Conservation (phyloP, 2,888 invertebrate genomes). For the Lacanobia oleracea region DNA sequence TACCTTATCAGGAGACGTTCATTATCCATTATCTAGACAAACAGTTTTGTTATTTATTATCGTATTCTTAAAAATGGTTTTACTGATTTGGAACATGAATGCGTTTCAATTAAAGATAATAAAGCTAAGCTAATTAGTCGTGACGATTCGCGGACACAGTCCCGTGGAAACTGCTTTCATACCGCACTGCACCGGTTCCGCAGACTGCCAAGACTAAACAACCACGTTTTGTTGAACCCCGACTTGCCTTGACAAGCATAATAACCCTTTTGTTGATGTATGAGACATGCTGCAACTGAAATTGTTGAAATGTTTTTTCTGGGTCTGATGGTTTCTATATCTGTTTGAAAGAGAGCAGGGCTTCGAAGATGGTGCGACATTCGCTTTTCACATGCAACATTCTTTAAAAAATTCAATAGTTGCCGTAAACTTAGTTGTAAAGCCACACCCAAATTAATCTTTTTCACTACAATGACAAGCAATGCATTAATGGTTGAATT, state of each 20-base stretch:
- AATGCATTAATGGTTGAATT: too few relatives aligned
- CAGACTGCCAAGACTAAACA: conserved; percentile 22
- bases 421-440: too few relatives aligned
- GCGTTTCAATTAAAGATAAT: conserved; percentile 63
- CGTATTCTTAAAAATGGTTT: background rate
- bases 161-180: conserved; percentile 61
- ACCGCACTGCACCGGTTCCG: conserved; percentile 62
- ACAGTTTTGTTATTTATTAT: background rate
- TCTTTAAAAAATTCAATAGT: too few relatives aligned
- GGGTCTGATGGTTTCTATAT: too few relatives aligned
- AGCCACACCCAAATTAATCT: too few relatives aligned
- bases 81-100: conserved; percentile 27
- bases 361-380: too few relatives aligned
- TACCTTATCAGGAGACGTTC: conserved; percentile 16
- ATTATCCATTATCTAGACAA: conserved; percentile 17
- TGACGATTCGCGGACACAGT: conserved; percentile 41
- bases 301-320: background rate
- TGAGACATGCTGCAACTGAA: background rate
- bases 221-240: conserved; percentile 49
- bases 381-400: too few relatives aligned
- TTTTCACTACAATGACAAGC: too few relatives aligned
- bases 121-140: conserved; percentile 53
- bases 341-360: too few relatives aligned
- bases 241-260: conserved; percentile 3
- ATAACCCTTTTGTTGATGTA: background rate